A percentile compares a stretch with the other conserved stretches of the same genome.
These are phyloP conservation scores for Brachyrhaphis roseni DNA, from an alignment of 2,797 vertebrate genomes.

Conservation along the genomic window DNA sequence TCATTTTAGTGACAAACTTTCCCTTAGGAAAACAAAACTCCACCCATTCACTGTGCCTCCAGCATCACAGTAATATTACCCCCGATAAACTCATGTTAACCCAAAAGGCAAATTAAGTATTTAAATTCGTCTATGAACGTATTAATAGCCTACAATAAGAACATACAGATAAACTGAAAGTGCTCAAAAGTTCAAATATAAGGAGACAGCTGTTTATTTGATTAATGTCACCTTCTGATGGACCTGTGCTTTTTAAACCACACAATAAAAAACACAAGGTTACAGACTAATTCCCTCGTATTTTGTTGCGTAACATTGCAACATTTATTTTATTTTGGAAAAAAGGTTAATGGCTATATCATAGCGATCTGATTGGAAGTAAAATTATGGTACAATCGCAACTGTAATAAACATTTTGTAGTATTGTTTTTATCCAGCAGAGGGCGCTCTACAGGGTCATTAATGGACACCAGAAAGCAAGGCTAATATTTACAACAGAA, in stretches of 20 bases:
- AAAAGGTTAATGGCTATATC: neutral
- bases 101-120: neutral
- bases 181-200: neutral
- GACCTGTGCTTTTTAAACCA: neutral
- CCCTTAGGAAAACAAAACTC: neutral
- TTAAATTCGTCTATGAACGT: no score
- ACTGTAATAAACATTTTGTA: neutral
- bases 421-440: slow-evolving; percentile 2
- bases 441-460: neutral
- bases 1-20: neutral
- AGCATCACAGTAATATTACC: neutral
- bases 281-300: neutral
- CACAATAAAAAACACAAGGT: neutral
- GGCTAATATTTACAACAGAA: neutral
- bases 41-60: neutral
- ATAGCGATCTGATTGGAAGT: neutral
- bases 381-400: neutral
- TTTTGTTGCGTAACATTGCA: no score
- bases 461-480: neutral
- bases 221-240: neutral
- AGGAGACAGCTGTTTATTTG: neutral
- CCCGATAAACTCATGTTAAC: neutral
- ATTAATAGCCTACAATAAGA: neutral
- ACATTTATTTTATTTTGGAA: neutral
- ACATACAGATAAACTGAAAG: neutral